Conservation (phyloP, 2,797 vertebrate species). For the Bucorvus abyssinicus region DNA sequence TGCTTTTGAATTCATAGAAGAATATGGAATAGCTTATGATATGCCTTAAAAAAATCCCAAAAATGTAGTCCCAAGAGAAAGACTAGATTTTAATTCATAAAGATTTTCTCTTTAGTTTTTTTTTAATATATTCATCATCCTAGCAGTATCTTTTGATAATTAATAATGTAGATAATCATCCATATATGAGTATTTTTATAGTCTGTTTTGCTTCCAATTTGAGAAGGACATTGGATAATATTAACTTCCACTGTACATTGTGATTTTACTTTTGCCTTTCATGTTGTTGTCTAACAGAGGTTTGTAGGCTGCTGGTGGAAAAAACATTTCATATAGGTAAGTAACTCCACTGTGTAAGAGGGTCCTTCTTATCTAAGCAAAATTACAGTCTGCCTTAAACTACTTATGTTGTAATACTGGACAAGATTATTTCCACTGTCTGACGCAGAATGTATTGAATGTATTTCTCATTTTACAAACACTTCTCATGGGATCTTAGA, state of each 20-base stretch:
- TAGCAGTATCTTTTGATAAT: constrained; percentile 12
- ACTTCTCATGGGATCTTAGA: not conserved
- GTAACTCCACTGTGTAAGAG: not conserved
- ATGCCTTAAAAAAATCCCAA: not conserved
- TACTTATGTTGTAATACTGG: not conserved
- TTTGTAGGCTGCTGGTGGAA: not conserved
- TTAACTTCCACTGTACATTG: not conserved
- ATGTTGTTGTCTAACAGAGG: not conserved
- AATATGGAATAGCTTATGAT: not conserved
- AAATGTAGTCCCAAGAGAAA: not conserved
- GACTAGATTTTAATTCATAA: not conserved
- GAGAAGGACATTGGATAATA: not conserved
- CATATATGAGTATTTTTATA: not conserved
- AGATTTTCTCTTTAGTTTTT: not conserved
- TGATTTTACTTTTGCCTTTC: not conserved
- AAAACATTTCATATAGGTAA: not conserved
- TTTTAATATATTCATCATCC: not conserved
- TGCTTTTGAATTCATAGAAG: not conserved
- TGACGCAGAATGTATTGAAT: not conserved
- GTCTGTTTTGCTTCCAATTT: not conserved
- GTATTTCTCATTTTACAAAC: not conserved
- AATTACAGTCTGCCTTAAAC: not conserved
- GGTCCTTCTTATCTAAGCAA: not conserved
- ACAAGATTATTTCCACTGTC: not conserved
- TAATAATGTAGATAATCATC: not conserved